Base-by-base conservation (phyloP, 2,888 invertebrate genomes). In the Erebia aethiops region DNA sequence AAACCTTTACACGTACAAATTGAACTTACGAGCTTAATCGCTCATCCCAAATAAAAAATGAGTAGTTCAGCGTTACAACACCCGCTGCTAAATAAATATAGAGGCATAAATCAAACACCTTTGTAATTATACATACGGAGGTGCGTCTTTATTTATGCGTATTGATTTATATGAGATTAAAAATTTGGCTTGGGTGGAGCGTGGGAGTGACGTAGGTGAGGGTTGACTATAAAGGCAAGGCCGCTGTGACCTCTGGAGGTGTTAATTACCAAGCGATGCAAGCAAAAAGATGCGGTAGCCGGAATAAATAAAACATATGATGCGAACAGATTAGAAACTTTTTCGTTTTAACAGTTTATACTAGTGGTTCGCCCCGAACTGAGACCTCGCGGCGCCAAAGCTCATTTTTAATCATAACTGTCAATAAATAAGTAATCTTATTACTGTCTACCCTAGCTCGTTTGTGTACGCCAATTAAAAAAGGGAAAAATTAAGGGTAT, bases 51-150 rank as follows among this genome's bases (percentile, higher is more conserved):
- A 61, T 56, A 69, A 71, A 73, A 72, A 73, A 69, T 60, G 43
- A 71, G n/a, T 51, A 18, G 54, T 64, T 57, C 69, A 56, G 49
- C 74, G 75, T 79, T 75, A 77, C 78, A 80, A 78, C 78, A 78
- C 81, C 77, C 79, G 80, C 78, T 70, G 80, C 78, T 81, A 81
- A 81, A 83, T 82, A 83, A 82, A 85, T 82, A 79, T 75, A 75
- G 74, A 72, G 73, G 73, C 75, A 85, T 87, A 87, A 87, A 88
- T 89, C 88, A 87, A 82, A 83, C 82, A 82, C 82, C 81, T 79
- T 83, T 81, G 80, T 87, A 86, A 88, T 88, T 85, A 86, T 77
- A 82, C 80, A 75, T 74, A 76, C 74, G 69, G 65, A 73, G 73
- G 73, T 77, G 75, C 74, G 74, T 78, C 79, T 78, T 81, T 79